Base-by-base conservation (phyloP, 2,113 vertebrate genomes). In the Tapirus terrestris region DNA sequence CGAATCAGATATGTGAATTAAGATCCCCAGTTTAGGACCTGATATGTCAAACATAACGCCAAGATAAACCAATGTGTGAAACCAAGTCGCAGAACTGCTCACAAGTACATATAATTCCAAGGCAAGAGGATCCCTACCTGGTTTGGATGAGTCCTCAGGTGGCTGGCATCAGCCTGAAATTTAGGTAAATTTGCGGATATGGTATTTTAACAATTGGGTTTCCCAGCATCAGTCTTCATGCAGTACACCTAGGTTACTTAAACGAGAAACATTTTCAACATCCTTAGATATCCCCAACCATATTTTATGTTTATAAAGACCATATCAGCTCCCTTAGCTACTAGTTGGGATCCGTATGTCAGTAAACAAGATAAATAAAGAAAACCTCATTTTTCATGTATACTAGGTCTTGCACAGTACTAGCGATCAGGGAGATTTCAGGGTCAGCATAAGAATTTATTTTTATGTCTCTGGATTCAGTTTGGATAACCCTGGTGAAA, bases 321-420 rank as follows among this genome's bases (percentile, higher is more conserved):
- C 5, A 4, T 84, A 36, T 29, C 58, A 36, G 51, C 12, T 45
- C 29, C 27, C 48, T 72, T 10, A 63, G 25, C 17, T 81, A 36
- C 18, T 94, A 58, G 18, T n/a, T 86, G 12, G 16, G 36, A 48
- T 93, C 14, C 16, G 53, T 68, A 8, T 91, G 93, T 97, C 73
- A 85, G 63, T 61, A n/a, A 72, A 60, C 95, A 93, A 91, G 48
- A 67, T 56, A 65, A 96, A 77, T 88, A 89, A 91, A 29, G 45
- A 95, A 90, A 60, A 70, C 36, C 12, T 2, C 2, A 21, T 31
- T 94, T 95, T 75, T 43, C 29, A 81, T 1, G 6, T 83, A 17
- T 61, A 8, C 16, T 23, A 61, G 21, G 16, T 68, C 29, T 89
- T 68, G 43, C 10, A 61, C 39, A 43, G 1, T 79, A 8, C 36